Base-by-base conservation (phyloP, 1,140 invertebrate genomes). In the Cherax destructor region DNA sequence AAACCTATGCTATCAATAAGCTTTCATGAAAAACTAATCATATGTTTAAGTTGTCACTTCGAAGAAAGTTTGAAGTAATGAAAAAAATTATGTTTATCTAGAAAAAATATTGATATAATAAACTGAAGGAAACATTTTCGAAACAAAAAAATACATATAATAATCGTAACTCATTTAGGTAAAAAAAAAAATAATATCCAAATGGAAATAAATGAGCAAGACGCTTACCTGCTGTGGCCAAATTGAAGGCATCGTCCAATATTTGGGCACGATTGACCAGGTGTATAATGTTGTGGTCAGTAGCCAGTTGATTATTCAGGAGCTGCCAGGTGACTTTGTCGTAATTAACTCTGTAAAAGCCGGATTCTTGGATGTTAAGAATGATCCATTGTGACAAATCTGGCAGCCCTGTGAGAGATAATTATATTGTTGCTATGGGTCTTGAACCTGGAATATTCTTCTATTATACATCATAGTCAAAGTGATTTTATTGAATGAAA, bases 231-330 rank as follows among this genome's bases (percentile, higher is more conserved):
- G 96, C 96, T 41, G 96, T 94, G 0, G 97, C 97, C 59, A 99
- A 94, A 93, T 97, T 98, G 93, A 98, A 95, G 0, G 97, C 96
- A 94, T 99, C 98, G 93, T 99, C 97, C 1, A 99, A 95, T 18
- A 92, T 18, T 94, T 96, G 95, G 6, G 96, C 96, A 91, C 96
- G 93, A 86, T 95, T 96, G 0, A 94, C 93, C 6, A 92, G 77
- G 50, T 94, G 93, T 61, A 97, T 95, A 4, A 92, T 89, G 13
- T 92, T 94, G 41, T 93, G 93, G 78, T 94, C 92, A 0, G 74
- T 93, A 5, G 92, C 91, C 13, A 95, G 92, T 72, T 95, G 94
- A 1, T 92, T 50, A 2, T 93, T 94, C 1, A 96, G 93, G 16
- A 94, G 87, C 10, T 93, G 78, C 95, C 95, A 96, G 91, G 96